Conservation (phyloP, 1,140 invertebrate genomes). For the Bombus haemorrhoidalis region DNA sequence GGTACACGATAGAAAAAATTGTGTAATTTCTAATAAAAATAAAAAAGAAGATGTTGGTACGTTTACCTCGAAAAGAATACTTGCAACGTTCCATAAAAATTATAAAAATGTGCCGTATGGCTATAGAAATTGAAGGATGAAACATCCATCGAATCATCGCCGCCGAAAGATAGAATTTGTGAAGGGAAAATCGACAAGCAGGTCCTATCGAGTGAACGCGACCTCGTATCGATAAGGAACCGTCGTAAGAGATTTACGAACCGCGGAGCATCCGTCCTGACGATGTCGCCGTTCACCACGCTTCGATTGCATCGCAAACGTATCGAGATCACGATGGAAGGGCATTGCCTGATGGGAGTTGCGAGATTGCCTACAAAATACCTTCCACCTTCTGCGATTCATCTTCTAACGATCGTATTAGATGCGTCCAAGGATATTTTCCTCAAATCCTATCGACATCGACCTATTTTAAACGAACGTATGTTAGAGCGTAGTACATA, state of each 20-base stretch:
- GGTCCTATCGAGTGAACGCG: not conserved
- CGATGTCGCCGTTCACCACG: slow-evolving; percentile 17
- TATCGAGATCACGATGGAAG: slow-evolving; percentile 12
- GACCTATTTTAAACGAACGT: not conserved
- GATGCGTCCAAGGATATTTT: not conserved
- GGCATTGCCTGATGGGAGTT: not conserved
- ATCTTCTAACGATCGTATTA: not conserved
- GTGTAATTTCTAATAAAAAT: too few relatives aligned
- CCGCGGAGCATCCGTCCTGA: slow-evolving; percentile 21
- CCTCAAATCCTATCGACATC: slow-evolving; percentile 3
- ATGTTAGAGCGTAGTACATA: not conserved
- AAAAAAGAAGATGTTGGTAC: too few relatives aligned
- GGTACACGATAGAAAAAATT: not conserved
- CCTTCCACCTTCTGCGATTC: not conserved
- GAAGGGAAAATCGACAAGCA: not conserved
- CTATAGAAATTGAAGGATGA: not conserved
- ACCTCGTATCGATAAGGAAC: slow-evolving; percentile 27
- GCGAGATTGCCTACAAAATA: not conserved
- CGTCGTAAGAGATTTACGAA: slow-evolving; percentile 39
- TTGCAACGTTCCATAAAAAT: not conserved
- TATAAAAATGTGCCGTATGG: not conserved
- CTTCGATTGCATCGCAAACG: slow-evolving; percentile 23
- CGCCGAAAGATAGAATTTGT: not conserved
- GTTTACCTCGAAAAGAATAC: too few relatives aligned
- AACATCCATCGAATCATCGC: not conserved